phyloP scores from a whole-genome alignment of 2,113 vertebrate genomes.

The Oenanthe oenanthe region DNA sequence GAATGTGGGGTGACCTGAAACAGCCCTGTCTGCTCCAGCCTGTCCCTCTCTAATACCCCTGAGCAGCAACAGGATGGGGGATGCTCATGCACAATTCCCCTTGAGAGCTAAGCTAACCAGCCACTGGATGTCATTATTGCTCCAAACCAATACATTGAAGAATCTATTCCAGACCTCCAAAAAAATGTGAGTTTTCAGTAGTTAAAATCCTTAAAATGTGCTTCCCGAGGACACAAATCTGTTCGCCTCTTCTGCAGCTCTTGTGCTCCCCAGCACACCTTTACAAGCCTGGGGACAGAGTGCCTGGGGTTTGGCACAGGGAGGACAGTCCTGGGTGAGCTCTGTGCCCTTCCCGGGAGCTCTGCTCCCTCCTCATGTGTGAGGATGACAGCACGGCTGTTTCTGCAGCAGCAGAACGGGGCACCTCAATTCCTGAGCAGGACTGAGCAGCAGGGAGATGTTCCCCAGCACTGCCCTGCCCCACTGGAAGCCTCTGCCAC shows the following conservation, averaged over 20 bases:
- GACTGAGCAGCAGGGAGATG: neutral
- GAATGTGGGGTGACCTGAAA: neutral
- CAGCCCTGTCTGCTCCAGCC: neutral
- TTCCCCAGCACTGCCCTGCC: neutral
- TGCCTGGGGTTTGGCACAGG: neutral
- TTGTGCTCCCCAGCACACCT: neutral
- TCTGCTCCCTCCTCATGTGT: neutral
- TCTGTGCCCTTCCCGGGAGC: neutral
- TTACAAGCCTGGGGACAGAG: accelerated
- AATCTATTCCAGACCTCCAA: slow-evolving; percentile 6
- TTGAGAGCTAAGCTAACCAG: slow-evolving; percentile 37
- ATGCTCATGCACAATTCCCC: neutral
- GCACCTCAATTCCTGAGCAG: neutral
- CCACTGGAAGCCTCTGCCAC: neutral
- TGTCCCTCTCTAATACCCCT: neutral
- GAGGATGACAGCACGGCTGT: neutral
- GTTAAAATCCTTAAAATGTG: neutral
- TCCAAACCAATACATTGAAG: slow-evolving; percentile 39
- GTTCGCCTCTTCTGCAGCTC: neutral
- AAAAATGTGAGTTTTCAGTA: slow-evolving; percentile 15
- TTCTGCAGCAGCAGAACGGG: slow-evolving; percentile 8
- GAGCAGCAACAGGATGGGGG: neutral
- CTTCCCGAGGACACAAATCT: neutral
- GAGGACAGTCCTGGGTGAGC: neutral
- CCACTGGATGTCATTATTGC: slow-evolving; percentile 75